phyloP scores from a whole-genome alignment of 2,797 vertebrate genomes.

The Periophthalmus magnuspinnatus region DNA sequence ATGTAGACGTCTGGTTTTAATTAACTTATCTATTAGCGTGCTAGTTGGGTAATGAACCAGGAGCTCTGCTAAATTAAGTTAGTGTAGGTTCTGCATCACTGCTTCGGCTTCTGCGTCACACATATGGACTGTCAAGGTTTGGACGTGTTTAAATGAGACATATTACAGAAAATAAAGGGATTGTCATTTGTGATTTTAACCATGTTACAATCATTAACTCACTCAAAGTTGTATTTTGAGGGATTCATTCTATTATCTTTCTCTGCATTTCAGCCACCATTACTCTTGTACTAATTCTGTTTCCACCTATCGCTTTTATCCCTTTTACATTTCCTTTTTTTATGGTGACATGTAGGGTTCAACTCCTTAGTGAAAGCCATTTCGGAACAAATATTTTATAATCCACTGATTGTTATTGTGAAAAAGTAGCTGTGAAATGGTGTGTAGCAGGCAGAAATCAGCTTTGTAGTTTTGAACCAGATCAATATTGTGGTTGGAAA shows the following conservation, averaged over 20 bases:
- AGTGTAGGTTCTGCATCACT: not conserved
- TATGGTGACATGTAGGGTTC: no score
- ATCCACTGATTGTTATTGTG: no score
- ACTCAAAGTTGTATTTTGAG: no score
- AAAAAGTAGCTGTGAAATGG: no score
- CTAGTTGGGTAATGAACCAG: conserved; percentile 1
- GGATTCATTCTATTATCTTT: no score
- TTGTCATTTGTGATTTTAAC: not conserved
- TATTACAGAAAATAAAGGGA: not conserved
- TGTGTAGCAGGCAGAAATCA: not conserved
- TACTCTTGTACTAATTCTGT: no score
- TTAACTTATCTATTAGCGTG: not conserved
- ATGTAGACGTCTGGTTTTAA: not conserved
- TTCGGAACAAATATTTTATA: no score
- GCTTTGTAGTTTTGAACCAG: not conserved
- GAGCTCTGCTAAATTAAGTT: not conserved
- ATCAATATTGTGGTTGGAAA: not conserved
- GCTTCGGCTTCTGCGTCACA: not conserved
- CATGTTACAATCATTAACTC: not conserved
- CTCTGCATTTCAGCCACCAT: no score
- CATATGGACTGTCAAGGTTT: not conserved
- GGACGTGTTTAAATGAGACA: not conserved
- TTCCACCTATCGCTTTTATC: no score
- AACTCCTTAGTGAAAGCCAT: no score
- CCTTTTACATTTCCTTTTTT: no score